A percentile compares a stretch with the other conserved stretches of the same genome.
Evolutionary conservation across 2,797 vertebrate genomes (phyloP).

Genomic region (Anguilla marmorata): DNA sequence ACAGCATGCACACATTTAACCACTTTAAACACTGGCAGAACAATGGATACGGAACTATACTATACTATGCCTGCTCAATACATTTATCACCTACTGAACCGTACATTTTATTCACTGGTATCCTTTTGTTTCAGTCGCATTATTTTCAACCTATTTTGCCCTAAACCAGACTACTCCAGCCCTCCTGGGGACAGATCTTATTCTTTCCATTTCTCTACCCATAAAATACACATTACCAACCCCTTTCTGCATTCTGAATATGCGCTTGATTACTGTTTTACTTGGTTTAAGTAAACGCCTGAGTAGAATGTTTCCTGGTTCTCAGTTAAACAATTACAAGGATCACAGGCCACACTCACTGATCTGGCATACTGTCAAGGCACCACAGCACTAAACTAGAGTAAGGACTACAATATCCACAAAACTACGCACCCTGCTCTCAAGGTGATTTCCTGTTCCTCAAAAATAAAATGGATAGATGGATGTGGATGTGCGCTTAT

Average conservation of each 20-base stretch:
- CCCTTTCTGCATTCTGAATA: constrained; percentile 37
- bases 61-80: neutral
- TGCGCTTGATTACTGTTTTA: constrained; percentile 56
- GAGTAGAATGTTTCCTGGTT: constrained; percentile 61
- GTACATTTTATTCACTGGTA: neutral
- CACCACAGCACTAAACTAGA: constrained; percentile 1
- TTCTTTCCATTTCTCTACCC: neutral
- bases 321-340: constrained; percentile 61
- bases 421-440: constrained; percentile 9
- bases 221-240: constrained; percentile 15
- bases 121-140: neutral
- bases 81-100: neutral
- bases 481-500: neutral
- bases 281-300: constrained; percentile 53
- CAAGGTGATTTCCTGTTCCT: neutral
- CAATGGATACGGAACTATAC: neutral
- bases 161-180: neutral
- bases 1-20: neutral
- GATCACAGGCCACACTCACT: constrained; percentile 67
- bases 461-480: neutral
- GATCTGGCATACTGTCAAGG: constrained; percentile 53
- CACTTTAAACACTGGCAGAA: neutral
- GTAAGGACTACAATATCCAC: constrained; percentile 3
- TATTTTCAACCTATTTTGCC: neutral
- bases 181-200: neutral